These are phyloP conservation scores for Actinemys pallida DNA, from an alignment of 2,113 vertebrate genomes.

Conservation along the genomic window DNA sequence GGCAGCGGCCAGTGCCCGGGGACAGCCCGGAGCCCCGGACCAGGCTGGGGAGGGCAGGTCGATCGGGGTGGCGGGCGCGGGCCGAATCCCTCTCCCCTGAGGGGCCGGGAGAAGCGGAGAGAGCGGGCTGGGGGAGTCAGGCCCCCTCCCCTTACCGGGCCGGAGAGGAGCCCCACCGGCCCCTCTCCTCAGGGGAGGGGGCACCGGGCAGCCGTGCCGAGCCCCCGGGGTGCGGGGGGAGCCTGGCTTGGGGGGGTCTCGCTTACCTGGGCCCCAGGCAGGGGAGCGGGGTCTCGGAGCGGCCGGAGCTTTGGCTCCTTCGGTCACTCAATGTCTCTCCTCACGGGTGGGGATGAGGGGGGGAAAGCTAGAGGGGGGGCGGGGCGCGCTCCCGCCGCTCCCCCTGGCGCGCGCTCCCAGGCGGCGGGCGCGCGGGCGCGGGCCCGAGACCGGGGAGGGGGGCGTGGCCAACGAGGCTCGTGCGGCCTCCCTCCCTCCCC, in stretches of 20 bases:
- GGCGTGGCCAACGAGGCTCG: neutral
- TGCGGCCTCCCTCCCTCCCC: neutral
- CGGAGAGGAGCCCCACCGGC: neutral
- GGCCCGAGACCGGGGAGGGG: neutral
- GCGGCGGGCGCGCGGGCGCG: neutral
- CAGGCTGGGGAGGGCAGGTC: neutral
- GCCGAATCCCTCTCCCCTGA: constrained; percentile 27
- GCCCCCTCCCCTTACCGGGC: neutral
- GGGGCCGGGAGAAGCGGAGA: neutral
- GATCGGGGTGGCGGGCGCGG: neutral
- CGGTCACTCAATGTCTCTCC: neutral
- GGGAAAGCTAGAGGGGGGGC: neutral
- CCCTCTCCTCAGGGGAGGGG: neutral
- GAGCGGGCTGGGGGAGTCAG: neutral
- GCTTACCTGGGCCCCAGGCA: neutral
- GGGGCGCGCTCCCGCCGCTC: neutral
- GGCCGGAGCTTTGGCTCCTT: neutral
- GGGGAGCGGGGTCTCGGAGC: neutral
- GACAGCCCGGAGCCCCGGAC: neutral
- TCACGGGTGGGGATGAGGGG: neutral
- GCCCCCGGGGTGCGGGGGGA: neutral
- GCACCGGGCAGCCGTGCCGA: constrained; percentile 30
- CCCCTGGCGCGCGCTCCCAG: neutral
- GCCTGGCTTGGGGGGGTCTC: neutral
- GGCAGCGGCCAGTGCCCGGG: no score